These are phyloP conservation scores for Aphelocoma californica DNA, from an alignment of 2,797 vertebrate species.

Conservation along the genomic window DNA sequence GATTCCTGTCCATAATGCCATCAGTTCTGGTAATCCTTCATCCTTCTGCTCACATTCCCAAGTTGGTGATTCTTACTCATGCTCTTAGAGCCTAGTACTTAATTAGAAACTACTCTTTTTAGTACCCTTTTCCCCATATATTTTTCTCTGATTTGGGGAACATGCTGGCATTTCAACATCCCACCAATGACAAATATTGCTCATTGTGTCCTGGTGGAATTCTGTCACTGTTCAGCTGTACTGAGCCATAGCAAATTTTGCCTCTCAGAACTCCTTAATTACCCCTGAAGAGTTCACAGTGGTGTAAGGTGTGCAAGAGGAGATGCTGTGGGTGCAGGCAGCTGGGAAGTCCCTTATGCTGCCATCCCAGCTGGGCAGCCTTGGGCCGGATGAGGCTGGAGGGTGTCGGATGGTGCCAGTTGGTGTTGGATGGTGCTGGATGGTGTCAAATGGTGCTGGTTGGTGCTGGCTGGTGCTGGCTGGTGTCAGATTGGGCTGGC, in stretches of 20 bases:
- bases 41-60: conserved; percentile 46
- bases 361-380: neutral
- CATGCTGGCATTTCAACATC: neutral
- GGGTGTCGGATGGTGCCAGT: accelerated
- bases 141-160: neutral
- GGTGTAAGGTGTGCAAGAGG: neutral
- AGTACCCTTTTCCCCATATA: neutral
- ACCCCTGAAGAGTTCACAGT: neutral
- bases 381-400: neutral
- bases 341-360: neutral
- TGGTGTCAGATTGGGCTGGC: too few relatives aligned
- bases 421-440: too few relatives aligned
- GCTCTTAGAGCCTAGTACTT: conserved; percentile 17
- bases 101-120: neutral
- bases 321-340: neutral
- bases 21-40: conserved; percentile 50
- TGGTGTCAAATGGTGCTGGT: too few relatives aligned
- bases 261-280: neutral
- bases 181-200: neutral
- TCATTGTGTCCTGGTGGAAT: neutral
- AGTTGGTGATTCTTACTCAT: conserved; percentile 20
- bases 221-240: neutral
- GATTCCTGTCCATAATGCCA: conserved; percentile 45
- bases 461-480: too few relatives aligned
- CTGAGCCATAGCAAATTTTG: neutral